These are phyloP conservation scores for Megalurothrips usitatus DNA, from an alignment of 2,888 invertebrate genomes.

Conservation along the genomic window DNA sequence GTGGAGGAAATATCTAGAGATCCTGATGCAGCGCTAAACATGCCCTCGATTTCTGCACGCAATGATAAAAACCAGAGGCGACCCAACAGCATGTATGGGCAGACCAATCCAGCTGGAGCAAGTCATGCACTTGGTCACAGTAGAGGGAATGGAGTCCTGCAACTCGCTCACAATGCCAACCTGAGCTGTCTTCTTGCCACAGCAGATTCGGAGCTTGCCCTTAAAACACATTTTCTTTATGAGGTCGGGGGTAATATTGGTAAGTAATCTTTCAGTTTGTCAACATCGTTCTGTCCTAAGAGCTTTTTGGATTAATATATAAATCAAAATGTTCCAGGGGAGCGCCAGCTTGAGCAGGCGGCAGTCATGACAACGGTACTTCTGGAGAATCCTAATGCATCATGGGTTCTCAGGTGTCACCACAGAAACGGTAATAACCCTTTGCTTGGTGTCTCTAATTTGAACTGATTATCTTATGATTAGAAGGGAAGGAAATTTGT, in stretches of 20 bases:
- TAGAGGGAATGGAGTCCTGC: slow-evolving; percentile 8
- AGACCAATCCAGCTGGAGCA: not conserved
- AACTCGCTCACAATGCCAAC: slow-evolving; percentile 43
- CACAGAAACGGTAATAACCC: slow-evolving; percentile 42
- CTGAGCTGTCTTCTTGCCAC: slow-evolving; percentile 45
- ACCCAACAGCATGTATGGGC: not conserved
- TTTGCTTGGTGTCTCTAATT: not conserved
- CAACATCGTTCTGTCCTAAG: not conserved
- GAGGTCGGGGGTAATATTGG: slow-evolving; percentile 55
- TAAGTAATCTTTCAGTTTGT: slow-evolving; percentile 40
- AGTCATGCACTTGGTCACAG: not conserved
- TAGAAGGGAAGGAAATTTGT: not conserved
- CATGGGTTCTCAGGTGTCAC: slow-evolving; percentile 44
- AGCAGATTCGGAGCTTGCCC: slow-evolving; percentile 44
- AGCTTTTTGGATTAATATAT: not conserved
- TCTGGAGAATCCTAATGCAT: slow-evolving; percentile 44
- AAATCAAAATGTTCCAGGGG: slow-evolving; percentile 39
- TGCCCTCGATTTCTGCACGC: not conserved
- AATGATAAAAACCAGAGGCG: not conserved
- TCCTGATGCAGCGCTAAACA: not conserved
- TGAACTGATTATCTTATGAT: not conserved
- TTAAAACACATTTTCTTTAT: slow-evolving; percentile 47
- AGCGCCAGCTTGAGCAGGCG: slow-evolving; percentile 43
- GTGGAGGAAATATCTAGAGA: slow-evolving; percentile 16
- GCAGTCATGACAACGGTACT: slow-evolving; percentile 43